Evolutionary conservation across 2,797 vertebrate species (phyloP), one percentile per base, ranked within the genome.

Genomic region (Pipistrellus pygmaeus): DNA sequence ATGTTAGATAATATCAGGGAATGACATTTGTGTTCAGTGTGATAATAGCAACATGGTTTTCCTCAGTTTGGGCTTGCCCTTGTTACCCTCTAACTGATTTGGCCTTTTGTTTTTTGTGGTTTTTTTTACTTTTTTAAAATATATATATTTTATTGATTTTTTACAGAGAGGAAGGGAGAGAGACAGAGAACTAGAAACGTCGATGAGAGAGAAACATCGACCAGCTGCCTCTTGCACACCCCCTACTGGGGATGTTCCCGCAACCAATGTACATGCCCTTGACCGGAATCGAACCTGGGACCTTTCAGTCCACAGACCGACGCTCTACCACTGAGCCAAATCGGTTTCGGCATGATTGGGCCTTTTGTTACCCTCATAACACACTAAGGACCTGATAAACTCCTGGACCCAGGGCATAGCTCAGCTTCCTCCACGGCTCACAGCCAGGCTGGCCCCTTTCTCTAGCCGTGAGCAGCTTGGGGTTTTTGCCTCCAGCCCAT

Each of bases 1-100:
- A 3, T 85, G 72, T 84, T 91, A 84, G 25, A 25, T 91, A 32
- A 84, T 57, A 69, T 1, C 6, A 78, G 85, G n/a, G 48, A 84
- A n/a, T 68, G 23, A 18, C 20, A 17, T 46, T 86, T 91, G 78
- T 91, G 38, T 87, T 93, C 23, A 73, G 2, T 32, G 41, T 81
- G 32, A 82, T 75, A 38, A 57, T 71, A 90, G 48, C 66, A 86
- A 30, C 15, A 44, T 62, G 21, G 51, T 69, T 48, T 64, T 46
- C 55, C 48, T 85, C 41, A 9, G 53, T 55, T 17, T 48, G 3
- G 3, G 4, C 20, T 53, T 60, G 27, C 7, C 46, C 18, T 66
- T 15, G 7, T 44, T n/a, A 14, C 20, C 62, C 23, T 64, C 9
- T n/a, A 5, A 13, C 30, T 5, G 44, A 12, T 21, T 8, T 10